Base-by-base conservation (phyloP, 2,888 invertebrate genomes). In the Luperina testacea region DNA sequence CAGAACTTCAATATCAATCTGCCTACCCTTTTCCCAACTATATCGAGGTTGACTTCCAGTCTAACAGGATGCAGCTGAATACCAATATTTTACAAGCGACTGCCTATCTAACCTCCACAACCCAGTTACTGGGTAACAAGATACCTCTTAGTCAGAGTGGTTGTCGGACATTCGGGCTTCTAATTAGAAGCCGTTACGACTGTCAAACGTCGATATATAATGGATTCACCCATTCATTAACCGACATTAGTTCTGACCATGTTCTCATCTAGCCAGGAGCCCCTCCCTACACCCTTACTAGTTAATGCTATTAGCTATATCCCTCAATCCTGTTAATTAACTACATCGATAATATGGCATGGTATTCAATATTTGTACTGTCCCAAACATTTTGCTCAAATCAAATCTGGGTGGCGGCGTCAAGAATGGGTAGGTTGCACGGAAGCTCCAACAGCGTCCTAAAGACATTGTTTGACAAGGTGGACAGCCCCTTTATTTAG, bases 361-460 rank as follows among this genome's bases (percentile, higher is more conserved):
- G 53, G 15, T 1, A 65, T 45, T 6, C 61, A 79, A 72, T 72
- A 61, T 68, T 80, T 68, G 45, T 53, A 27, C 13, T 53, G 32
- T 27, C 20, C 27, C 42, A 17, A 38, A 81, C 3, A 68, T 53
- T 78, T 57, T 13, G 1, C 9, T 48, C 20, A 9, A 38, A 13
- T 27, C n/a, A 27, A 73, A 45, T 2, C 11, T 45, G 45, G 11
- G 11, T 11, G 45, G 45, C 45, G 11, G 11, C 45, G 11, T 45
- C 11, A 45, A 45, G 9, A 42, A 11, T 45, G 11, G 45, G 45
- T 45, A 45, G 45, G 45, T 45, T 45, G 45, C 45, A 11, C 2
- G 45, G 11, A 45, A 45, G 45, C 45, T 45, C 9, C 1, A 45
- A 45, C 45, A 11, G 11, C 45, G 11, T 45, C 45, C 45, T 11